Conservation (phyloP, 2,888 invertebrate genomes). For the Megalurothrips usitatus region DNA sequence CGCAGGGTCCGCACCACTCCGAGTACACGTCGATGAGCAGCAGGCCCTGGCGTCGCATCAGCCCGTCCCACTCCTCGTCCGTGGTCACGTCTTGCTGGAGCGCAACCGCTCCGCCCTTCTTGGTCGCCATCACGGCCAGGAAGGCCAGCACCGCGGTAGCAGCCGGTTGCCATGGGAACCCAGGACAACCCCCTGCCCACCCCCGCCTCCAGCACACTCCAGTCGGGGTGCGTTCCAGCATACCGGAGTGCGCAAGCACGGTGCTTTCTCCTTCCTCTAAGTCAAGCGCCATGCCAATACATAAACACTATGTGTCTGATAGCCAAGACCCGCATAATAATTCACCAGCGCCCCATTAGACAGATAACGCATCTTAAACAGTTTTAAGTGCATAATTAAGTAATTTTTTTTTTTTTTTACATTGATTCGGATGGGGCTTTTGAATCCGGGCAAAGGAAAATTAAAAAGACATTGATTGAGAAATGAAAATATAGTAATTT, state of each 20-base stretch:
- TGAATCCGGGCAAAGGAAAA: not conserved
- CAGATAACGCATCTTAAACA: too few relatives aligned
- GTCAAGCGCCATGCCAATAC: too few relatives aligned
- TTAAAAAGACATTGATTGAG: not conserved
- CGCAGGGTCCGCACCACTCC: slow-evolving; percentile 88
- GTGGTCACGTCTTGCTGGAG: slow-evolving; percentile 73
- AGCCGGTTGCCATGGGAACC: not conserved
- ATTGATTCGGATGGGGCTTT: not conserved
- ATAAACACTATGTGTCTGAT: too few relatives aligned
- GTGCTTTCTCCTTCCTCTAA: too few relatives aligned
- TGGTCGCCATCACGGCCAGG: slow-evolving; percentile 50
- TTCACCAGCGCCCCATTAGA: too few relatives aligned
- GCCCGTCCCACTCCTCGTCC: slow-evolving; percentile 81
- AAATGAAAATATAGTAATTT: not conserved
- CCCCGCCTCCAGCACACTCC: not conserved
- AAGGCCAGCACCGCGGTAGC: not conserved
- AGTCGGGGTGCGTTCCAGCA: too few relatives aligned
- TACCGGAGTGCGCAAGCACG: too few relatives aligned
- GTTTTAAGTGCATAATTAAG: too few relatives aligned
- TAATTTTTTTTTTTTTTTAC: not conserved
- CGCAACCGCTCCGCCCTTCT: slow-evolving; percentile 71
- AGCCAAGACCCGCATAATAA: too few relatives aligned
- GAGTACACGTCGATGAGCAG: slow-evolving; percentile 82
- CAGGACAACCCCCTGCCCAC: not conserved
- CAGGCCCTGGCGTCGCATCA: slow-evolving; percentile 69